Conservation (phyloP, 1,140 invertebrate species). For the Drosophila novamexicana region DNA sequence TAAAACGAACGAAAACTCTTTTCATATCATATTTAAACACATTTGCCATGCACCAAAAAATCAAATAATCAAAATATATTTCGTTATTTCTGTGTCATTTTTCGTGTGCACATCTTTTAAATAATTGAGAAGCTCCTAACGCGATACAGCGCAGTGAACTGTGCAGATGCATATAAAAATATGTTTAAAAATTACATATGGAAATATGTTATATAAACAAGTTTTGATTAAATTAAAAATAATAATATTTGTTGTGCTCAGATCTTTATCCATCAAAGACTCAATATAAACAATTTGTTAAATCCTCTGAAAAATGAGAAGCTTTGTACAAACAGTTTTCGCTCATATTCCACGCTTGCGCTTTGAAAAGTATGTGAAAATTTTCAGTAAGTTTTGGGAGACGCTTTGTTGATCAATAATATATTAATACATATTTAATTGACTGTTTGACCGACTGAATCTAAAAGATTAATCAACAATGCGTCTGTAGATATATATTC, state of each 20-base stretch:
- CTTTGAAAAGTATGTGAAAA: too few relatives aligned
- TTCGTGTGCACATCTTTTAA: slow-evolving; percentile 48
- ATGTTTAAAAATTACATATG: neutral
- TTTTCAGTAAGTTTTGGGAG: too few relatives aligned
- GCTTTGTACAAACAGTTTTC: too few relatives aligned
- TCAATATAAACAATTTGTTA: too few relatives aligned
- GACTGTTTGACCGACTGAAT: too few relatives aligned
- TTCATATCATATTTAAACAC: slow-evolving; percentile 50
- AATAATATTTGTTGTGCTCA: neutral
- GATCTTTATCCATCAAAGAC: too few relatives aligned
- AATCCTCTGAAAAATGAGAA: too few relatives aligned
- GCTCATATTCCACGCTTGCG: too few relatives aligned
- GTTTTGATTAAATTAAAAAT: slow-evolving; percentile 1
- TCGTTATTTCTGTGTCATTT: slow-evolving; percentile 4
- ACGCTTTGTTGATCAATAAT: too few relatives aligned
- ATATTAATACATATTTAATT: too few relatives aligned
- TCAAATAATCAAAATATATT: slow-evolving; percentile 1
- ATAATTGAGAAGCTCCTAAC: slow-evolving; percentile 61
- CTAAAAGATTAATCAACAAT: too few relatives aligned
- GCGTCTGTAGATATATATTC: too few relatives aligned
- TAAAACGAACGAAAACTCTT: slow-evolving; percentile 52
- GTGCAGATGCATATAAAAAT: slow-evolving; percentile 9
- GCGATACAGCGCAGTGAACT: slow-evolving; percentile 12
- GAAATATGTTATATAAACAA: neutral
- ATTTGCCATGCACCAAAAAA: slow-evolving; percentile 22